A percentile compares a stretch with the other conserved stretches of the same genome.
phyloP scores from a whole-genome alignment of 2,113 vertebrate species.

The Cervus canadensis region DNA sequence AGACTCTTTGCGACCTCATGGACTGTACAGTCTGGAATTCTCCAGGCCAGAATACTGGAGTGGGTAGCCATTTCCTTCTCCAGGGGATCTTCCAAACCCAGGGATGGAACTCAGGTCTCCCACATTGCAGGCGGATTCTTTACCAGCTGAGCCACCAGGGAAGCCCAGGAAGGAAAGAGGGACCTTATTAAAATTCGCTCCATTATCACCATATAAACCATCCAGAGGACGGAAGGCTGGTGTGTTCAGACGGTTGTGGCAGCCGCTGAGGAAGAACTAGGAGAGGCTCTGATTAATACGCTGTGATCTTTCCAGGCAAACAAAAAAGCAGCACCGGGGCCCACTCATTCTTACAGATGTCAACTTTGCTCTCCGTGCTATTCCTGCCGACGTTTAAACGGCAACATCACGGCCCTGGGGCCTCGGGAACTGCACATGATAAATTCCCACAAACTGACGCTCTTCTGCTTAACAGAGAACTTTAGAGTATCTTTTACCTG shows the following conservation, averaged over 20 bases:
- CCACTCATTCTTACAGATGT: conserved; percentile 25
- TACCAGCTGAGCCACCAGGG: not conserved
- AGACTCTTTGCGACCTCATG: not conserved
- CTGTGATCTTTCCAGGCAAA: conserved; percentile 46
- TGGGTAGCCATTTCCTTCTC: not conserved
- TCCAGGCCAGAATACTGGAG: not conserved
- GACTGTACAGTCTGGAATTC: not conserved
- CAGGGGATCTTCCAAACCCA: not conserved
- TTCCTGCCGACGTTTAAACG: conserved; percentile 38
- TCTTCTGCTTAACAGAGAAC: conserved; percentile 18
- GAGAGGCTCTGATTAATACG: conserved; percentile 18
- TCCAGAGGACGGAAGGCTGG: not conserved
- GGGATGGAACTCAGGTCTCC: not conserved
- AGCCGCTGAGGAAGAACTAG: not conserved
- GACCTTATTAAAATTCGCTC: not conserved
- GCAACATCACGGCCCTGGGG: not conserved
- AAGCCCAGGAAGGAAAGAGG: not conserved
- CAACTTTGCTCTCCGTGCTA: conserved; percentile 16
- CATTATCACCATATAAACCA: not conserved
- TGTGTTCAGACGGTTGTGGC: not conserved
- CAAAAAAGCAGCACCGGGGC: not conserved
- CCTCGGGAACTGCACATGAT: conserved; percentile 21
- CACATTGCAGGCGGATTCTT: not conserved
- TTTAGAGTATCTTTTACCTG: not conserved
- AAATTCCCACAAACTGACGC: conserved; percentile 35